Base-by-base conservation (phyloP, 1,140 invertebrate species). In the Leptestheria dahalacensis region DNA sequence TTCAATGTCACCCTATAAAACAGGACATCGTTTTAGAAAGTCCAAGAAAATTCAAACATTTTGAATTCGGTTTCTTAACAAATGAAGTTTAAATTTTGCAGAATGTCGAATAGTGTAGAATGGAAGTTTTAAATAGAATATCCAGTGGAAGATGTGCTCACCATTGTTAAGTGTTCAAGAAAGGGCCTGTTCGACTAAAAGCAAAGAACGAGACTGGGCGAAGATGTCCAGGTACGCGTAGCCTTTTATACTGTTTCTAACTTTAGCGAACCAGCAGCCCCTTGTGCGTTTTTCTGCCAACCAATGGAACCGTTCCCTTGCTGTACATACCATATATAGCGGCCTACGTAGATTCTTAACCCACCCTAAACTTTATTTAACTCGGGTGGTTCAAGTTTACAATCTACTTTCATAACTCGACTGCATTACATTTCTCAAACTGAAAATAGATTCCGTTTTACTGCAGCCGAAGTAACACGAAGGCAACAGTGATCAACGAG, bases 1-100 rank as follows among this genome's bases (percentile, higher is more conserved):
- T 74, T 87, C 84, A 74, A 86, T 84, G 75, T 87, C 84, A 77
- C 82, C 82, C 79, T 82, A 67, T 61, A 75, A 68, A 57, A 58
- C 60, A n/a, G 29, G 53, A 61, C 54, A 6, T 33, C 1, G 3
- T 51, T 21, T 51, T 1, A 18, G n/a, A 12, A 25, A 18, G 49
- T 47, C n/a, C 11, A 47, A 47, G n/a, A n/a, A n/a, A n/a, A n/a
- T n/a, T n/a, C n/a, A n/a, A n/a, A n/a, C n/a, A n/a, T n/a, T n/a
- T n/a, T n/a, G n/a, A n/a, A n/a, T n/a, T n/a, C n/a, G n/a, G n/a
- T n/a, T n/a, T n/a, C n/a, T n/a, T n/a, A n/a, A n/a, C n/a, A n/a
- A n/a, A n/a, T n/a, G n/a, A n/a, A n/a, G n/a, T n/a, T n/a, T n/a
- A 41, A 41, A 41, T 9, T 41, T 9, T 41, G 33, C 33, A 41